Base-by-base conservation (phyloP, 2,113 vertebrate species). In the Sturnira hondurensis region DNA sequence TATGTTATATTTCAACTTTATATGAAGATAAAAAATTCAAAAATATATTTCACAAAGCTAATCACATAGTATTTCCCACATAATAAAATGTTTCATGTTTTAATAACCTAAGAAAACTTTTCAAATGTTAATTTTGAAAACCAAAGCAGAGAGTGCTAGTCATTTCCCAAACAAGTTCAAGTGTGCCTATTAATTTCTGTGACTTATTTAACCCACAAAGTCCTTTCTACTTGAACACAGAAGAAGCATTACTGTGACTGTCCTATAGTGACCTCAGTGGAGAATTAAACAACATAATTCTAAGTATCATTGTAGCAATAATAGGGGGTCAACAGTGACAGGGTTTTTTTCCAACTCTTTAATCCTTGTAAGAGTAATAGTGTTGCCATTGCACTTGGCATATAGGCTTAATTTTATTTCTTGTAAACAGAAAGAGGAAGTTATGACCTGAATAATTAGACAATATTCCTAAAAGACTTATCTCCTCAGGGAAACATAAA, bases 401-500 rank as follows among this genome's bases (percentile, higher is more conserved):
- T 77, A 88, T 81, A 63, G 58, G 16, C 20, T 82, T 95, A 93
- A 82, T 88, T 90, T 96, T 89, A 58, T 82, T 77, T 61, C 56
- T 77, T 90, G 24, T 83, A 97, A 70, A 26, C 36, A 36, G 61
- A 83, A 93, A n/a, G 3, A 47, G 22, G 89, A 94, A 73, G 24
- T 94, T 78, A 86, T 38, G 31, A 31, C 41, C 36, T 88, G 95
- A 92, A 96, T 88, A 96, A 93, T 95, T 85, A 94, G 80, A 16
- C 71, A 91, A 93, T 81, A 86, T 85, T 28, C 33, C 36, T 61
- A 86, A 90, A 93, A 47, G 4, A 58, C 68, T 65, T 80, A 87
- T 15, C 6, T 92, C 12, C 58, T 95, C 26, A 41, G 22, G 41
- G 74, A 77, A 61, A 92, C 45, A 77, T 90, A 95, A 65, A 92